Conservation (phyloP, 2,888 invertebrate genomes). For the Heliconius sara region DNA sequence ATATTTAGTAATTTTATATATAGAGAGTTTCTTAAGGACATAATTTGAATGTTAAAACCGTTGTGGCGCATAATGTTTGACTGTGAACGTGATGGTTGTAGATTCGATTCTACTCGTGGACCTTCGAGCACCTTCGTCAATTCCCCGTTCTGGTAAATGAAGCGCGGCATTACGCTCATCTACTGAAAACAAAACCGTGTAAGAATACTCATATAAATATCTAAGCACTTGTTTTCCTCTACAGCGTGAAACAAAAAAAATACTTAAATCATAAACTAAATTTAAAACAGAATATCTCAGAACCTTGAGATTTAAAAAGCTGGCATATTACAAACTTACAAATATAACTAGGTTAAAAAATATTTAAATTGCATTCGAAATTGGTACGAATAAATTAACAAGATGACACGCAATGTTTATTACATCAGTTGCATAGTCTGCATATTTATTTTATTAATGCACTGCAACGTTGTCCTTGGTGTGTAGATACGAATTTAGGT, state of each 20-base stretch:
- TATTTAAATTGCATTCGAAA: constrained; percentile 12
- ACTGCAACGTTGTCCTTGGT: constrained; percentile 10
- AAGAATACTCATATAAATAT: background rate
- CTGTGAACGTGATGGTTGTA: background rate
- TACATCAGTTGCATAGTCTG: constrained; percentile 16
- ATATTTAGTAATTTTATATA: no score
- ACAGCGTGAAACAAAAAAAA: background rate
- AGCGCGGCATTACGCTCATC: background rate
- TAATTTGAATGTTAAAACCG: no score
- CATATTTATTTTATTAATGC: background rate
- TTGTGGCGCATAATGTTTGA: no score
- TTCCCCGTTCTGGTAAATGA: no score
- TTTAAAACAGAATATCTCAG: background rate
- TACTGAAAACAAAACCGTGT: background rate
- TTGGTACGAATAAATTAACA: constrained; percentile 21
- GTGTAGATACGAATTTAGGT: background rate
- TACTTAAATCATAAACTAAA: background rate
- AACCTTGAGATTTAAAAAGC: background rate
- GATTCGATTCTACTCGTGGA: no score
- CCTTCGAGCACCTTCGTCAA: no score
- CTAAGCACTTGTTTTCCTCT: background rate
- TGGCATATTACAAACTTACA: background rate
- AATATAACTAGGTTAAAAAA: background rate
- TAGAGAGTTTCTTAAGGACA: no score
- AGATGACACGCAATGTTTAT: background rate